Conservation (phyloP, 2,113 vertebrate genomes). For the Sorex araneus region DNA sequence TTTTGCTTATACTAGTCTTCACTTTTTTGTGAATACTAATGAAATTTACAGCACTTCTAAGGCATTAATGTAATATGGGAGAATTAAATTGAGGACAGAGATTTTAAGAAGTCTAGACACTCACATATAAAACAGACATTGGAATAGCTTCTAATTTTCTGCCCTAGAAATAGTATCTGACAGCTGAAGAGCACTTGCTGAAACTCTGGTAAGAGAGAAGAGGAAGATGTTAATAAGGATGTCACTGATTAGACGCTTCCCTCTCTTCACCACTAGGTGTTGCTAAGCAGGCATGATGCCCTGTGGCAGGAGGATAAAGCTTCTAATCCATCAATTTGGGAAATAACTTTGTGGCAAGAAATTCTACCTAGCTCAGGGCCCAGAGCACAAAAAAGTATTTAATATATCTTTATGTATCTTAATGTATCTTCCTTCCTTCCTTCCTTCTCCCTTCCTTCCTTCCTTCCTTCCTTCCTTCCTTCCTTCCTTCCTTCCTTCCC, state of each 20-base stretch:
- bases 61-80: not conserved
- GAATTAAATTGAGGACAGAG: not conserved
- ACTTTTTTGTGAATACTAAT: not conserved
- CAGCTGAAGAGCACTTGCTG: not conserved
- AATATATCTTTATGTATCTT: too few species aligned
- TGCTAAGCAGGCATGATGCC: slow-evolving; percentile 46
- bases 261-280: slow-evolving; percentile 69
- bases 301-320: not conserved
- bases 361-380: not conserved
- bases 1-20: slow-evolving; percentile 27
- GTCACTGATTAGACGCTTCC: not conserved
- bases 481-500: too few species aligned
- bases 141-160: slow-evolving; percentile 3
- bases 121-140: not conserved
- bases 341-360: not conserved
- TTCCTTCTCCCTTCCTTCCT: too few species aligned
- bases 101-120: not conserved
- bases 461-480: too few species aligned
- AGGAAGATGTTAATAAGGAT: not conserved
- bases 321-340: not conserved
- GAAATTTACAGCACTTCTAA: slow-evolving; percentile 20
- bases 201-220: not conserved
- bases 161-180: not conserved
- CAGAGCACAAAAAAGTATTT: not conserved
- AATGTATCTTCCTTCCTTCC: too few species aligned